phyloP scores from a whole-genome alignment of 2,797 vertebrate species.

The Vespertilio murinus region DNA sequence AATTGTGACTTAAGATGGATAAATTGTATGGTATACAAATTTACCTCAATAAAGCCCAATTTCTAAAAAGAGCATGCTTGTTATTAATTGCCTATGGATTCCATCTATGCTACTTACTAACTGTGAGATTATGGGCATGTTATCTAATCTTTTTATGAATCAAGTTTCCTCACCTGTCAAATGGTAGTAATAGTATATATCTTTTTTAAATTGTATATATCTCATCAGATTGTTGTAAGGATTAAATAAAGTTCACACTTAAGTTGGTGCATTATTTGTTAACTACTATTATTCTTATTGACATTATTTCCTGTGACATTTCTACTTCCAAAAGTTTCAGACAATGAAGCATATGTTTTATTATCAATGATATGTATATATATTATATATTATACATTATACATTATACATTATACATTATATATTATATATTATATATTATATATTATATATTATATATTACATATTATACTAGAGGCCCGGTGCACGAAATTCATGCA shows the following conservation, averaged over 20 bases:
- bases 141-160: slow-evolving; percentile 2
- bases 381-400: neutral
- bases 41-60: neutral
- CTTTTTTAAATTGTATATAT: neutral
- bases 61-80: neutral
- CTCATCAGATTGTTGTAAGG: neutral
- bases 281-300: neutral
- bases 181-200: slow-evolving; percentile 11
- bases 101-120: slow-evolving; percentile 39
- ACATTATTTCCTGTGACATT: neutral
- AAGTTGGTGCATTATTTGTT: neutral
- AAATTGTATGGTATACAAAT: neutral
- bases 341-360: neutral
- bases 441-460: neutral
- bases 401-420: neutral
- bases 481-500: no score
- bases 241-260: slow-evolving; percentile 24
- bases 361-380: neutral
- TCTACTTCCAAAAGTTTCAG: slow-evolving; percentile 36
- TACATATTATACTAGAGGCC: no score
- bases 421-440: neutral
- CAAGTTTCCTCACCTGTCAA: neutral
- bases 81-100: slow-evolving; percentile 12
- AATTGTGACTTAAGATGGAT: neutral
- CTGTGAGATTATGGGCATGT: neutral